Evolutionary conservation across 2,113 vertebrate genomes (phyloP), one percentile per base, ranked within the genome.

Genomic region (Etia nguti): DNA sequence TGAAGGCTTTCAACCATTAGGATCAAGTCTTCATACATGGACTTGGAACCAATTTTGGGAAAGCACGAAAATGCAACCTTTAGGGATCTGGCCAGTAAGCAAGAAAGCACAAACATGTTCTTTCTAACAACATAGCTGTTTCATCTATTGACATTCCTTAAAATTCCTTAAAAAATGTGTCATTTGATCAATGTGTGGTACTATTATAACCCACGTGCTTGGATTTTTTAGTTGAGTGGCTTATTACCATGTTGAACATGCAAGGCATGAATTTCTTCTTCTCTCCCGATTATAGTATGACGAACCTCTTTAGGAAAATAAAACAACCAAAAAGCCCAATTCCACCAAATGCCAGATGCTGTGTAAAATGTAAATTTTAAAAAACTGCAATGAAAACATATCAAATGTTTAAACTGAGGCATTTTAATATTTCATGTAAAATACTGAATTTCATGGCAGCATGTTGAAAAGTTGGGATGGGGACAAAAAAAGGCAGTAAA

Each of bases 121-220:
- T 43, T 12, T 12, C 41, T 5, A 24, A 1, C 0, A 6, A 2
- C 6, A 3, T 38, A 65, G 60, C 34, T 4, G 0, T 65, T 65
- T 38, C 34, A 65, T 65, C 4, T 38, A 38, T 65, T 65, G 60
- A 65, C 34, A 38, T 65, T 65, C n/a, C 34, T 65, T 65, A 34
- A 29, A 29, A 29, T 29, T 29, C 29, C 29, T 29, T 3, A 29
- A 29, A 12, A 0, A 65, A 38, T 12, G 34, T 0, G 20, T 38
- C 20, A 22, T 22, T 65, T 65, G 20, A 13, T 65, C 8, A 65
- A 65, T 65, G 60, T 8, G 60, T 65, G 60, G 18, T 38, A 38
- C 60, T 65, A 65, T 65, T 65, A 65, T 65, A 65, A 38, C 18
- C 31, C 60, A 65, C 1, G 4, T 36, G 60, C 60, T 65, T 34